Evolutionary conservation across 2,797 vertebrate species (phyloP), one percentile per base, ranked within the genome.

Genomic region (Semaprochilodus insignis): DNA sequence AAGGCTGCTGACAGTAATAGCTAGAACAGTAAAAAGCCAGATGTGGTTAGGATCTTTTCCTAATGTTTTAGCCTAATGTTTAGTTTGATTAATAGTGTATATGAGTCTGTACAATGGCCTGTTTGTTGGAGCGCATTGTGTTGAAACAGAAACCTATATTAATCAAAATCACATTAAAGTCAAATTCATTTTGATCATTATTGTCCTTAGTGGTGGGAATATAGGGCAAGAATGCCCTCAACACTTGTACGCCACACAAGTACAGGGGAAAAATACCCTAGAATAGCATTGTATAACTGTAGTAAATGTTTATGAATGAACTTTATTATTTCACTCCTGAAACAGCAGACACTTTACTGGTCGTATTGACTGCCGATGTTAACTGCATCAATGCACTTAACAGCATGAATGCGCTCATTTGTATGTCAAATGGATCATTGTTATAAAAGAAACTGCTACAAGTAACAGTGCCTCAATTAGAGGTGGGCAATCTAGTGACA

Each of bases 1-100:
- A 44, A 59, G n/a, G 79, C 67, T 52, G 69, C 69, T 72, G 27
- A 74, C 6, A 52, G 76, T 55, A 62, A 60, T 40, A 71, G 36
- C 31, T 8, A 31, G 25, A 54, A 62, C n/a, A 70, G 15, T 19
- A 11, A 34, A 15, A 36, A 25, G 66, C 36, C 72, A 59, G 27
- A 31, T 25, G 74, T 70, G 65, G 52, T 31, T 60, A 8, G 27
- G 7, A n/a, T 34, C 23, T 66, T 70, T 81, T 34, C n/a, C 52
- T 82, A 52, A 7, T 81, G 55, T 67, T 59, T 21, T 1, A 19
- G 62, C 2, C 48, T 65, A 17, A 23, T 19, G 59, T 74, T 74
- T 81, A 52, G 23, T 55, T 21, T 66, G 51, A 57, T 10, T 34
- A 62, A n/a, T 21, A 31, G 25, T 62, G 31, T 65, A 54, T 81